Conservation (phyloP, 30 jellyfish, hydroid and myxozoan species). For the Chironex yamaguchii region DNA sequence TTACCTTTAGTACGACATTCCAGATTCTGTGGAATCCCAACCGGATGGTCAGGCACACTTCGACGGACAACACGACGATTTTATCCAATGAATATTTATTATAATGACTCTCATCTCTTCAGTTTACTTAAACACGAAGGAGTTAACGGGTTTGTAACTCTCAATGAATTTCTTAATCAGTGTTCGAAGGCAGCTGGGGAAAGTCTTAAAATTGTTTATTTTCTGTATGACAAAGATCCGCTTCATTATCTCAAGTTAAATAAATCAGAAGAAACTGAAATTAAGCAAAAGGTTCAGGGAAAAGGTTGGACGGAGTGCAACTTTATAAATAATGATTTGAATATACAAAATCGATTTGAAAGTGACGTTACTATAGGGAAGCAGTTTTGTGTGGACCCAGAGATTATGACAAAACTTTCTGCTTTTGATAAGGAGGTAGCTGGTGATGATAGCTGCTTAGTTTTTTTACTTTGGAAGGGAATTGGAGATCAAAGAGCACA, state of each 20-base stretch:
- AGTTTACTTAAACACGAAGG: slow-evolving; percentile 15
- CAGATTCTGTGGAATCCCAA: slow-evolving; percentile 83
- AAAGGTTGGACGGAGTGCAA: slow-evolving; percentile 86
- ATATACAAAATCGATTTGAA: slow-evolving; percentile 67
- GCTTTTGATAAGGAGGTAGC: slow-evolving; percentile 57
- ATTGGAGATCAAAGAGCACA: slow-evolving; percentile 91
- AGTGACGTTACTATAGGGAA: slow-evolving; percentile 50
- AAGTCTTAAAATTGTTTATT: slow-evolving; percentile 64
- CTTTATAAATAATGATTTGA: slow-evolving; percentile 64
- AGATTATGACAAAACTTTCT: slow-evolving; percentile 37
- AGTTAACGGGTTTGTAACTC: slow-evolving; percentile 67
- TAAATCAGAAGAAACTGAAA: slow-evolving; percentile 22
- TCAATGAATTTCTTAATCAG: slow-evolving; percentile 33
- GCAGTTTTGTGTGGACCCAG: slow-evolving; percentile 92
- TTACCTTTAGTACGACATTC: slow-evolving; percentile 90
- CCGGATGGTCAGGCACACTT: slow-evolving; percentile 92
- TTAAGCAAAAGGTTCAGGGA: slow-evolving; percentile 29
- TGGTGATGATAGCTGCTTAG: slow-evolving; percentile 70
- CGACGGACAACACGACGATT: slow-evolving; percentile 85
- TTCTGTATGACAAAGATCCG: slow-evolving; percentile 57
- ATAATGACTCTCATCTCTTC: slow-evolving; percentile 58
- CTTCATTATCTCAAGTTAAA: slow-evolving; percentile 48
- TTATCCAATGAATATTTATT: slow-evolving; percentile 82
- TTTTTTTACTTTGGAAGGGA: slow-evolving; percentile 91
- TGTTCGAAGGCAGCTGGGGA: slow-evolving; percentile 52